Conservation (phyloP, 2,888 invertebrate genomes). For the Campopleginae sp. region DNA sequence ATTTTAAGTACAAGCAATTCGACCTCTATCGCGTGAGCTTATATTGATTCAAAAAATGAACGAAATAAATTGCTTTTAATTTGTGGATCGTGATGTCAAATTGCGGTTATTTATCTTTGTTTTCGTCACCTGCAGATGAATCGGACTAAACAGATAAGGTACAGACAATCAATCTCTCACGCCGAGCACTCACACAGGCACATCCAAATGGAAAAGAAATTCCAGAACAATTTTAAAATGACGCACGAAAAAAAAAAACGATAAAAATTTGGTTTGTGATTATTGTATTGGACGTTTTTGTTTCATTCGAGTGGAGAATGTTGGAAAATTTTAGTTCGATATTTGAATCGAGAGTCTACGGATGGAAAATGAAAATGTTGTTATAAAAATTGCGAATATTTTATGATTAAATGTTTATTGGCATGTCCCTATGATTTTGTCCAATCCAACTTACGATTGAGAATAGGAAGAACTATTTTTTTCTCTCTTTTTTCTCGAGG, state of each 20-base stretch:
- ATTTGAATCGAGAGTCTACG: background rate
- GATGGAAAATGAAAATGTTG: background rate
- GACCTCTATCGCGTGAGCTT: background rate
- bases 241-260: background rate
- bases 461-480: conserved; percentile 6
- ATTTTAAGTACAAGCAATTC: background rate
- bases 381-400: background rate
- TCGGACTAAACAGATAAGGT: background rate
- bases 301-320: background rate
- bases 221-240: background rate
- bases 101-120: background rate
- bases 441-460: background rate
- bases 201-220: background rate
- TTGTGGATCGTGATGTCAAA: background rate
- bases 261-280: no score
- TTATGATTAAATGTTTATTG: background rate
- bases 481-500: conserved; percentile 12
- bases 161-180: background rate
- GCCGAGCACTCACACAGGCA: background rate
- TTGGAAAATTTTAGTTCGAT: background rate
- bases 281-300: background rate
- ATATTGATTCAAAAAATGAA: background rate
- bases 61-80: background rate
- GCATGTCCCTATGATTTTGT: background rate
- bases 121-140: background rate